Conservation (phyloP, 2,888 invertebrate genomes). For the Perizoma affinitatum region DNA sequence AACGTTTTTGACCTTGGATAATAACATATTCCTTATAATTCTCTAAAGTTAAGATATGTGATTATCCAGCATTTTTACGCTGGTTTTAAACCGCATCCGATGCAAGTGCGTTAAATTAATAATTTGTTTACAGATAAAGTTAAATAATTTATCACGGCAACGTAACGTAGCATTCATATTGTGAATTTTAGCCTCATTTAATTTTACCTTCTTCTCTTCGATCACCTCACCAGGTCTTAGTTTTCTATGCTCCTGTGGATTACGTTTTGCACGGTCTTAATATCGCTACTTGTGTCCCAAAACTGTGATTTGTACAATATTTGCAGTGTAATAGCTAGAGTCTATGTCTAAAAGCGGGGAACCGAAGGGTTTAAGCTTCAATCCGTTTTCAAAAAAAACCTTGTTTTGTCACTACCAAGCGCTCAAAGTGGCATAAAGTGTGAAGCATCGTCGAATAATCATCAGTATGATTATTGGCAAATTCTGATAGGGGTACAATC, state of each 20-base stretch:
- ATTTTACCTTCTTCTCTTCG: slow-evolving; percentile 96
- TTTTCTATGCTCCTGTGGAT: slow-evolving; percentile 92
- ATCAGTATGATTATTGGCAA: slow-evolving; percentile 63
- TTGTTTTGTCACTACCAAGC: slow-evolving; percentile 64
- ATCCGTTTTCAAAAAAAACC: slow-evolving; percentile 62
- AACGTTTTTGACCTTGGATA: slow-evolving; percentile 65
- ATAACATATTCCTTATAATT: slow-evolving; percentile 55
- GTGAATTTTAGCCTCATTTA: slow-evolving; percentile 66
- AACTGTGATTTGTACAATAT: slow-evolving; percentile 56
- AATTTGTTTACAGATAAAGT: slow-evolving; percentile 71
- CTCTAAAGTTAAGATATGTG: slow-evolving; percentile 49
- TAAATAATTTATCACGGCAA: slow-evolving; percentile 78
- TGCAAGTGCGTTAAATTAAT: slow-evolving; percentile 72
- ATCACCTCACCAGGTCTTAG: slow-evolving; percentile 97
- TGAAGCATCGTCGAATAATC: slow-evolving; percentile 62
- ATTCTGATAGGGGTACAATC: slow-evolving; percentile 55
- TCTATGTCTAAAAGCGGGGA: slow-evolving; percentile 73
- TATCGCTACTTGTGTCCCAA: slow-evolving; percentile 64
- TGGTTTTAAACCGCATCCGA: slow-evolving; percentile 70
- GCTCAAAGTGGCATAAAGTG: slow-evolving; percentile 55
- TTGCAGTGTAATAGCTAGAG: slow-evolving; percentile 59
- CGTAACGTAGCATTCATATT: slow-evolving; percentile 79
- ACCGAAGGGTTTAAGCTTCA: slow-evolving; percentile 67
- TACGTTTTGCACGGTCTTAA: slow-evolving; percentile 80
- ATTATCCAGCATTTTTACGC: slow-evolving; percentile 62